Evolutionary conservation across 2,888 invertebrate species (phyloP).

Genomic region (Eupithecia abbreviata): DNA sequence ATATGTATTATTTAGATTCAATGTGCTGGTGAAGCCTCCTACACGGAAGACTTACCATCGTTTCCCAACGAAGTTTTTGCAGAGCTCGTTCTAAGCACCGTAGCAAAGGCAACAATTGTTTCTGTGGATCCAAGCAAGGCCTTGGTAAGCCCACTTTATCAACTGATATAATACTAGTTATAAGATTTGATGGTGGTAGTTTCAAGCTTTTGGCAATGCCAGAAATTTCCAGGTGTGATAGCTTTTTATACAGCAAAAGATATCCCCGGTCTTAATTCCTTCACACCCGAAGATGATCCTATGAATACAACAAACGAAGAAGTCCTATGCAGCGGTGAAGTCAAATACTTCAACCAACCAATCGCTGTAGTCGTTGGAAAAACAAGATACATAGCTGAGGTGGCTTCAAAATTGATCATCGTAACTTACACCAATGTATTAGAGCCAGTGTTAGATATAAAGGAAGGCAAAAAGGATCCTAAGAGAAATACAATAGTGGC

Average conservation of each 20-base stretch:
- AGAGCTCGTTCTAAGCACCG: conserved; percentile 85
- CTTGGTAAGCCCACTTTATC: conserved; percentile 72
- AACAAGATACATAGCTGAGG: conserved; percentile 77
- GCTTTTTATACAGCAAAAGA: conserved; percentile 86
- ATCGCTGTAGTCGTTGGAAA: conserved; percentile 86
- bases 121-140: conserved; percentile 85
- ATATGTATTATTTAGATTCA: conserved; percentile 67
- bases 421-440: conserved; percentile 75
- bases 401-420: conserved; percentile 81
- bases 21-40: conserved; percentile 87
- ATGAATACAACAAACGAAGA: conserved; percentile 60
- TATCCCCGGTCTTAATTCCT: conserved; percentile 86
- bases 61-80: conserved; percentile 85
- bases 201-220: conserved; percentile 42
- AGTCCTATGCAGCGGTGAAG: conserved; percentile 76
- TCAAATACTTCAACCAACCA: conserved; percentile 86
- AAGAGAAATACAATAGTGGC: conserved; percentile 19
- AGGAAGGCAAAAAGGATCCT: conserved; percentile 29
- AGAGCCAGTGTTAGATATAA: conserved; percentile 45
- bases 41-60: conserved; percentile 85
- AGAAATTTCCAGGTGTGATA: conserved; percentile 86
- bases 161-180: neutral
- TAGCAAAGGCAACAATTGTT: conserved; percentile 80
- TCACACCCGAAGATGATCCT: conserved; percentile 55
- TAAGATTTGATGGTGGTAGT: neutral